phyloP scores from a whole-genome alignment of 92 coral and sea anemone species.

The Isaurus tuberculatus region DNA sequence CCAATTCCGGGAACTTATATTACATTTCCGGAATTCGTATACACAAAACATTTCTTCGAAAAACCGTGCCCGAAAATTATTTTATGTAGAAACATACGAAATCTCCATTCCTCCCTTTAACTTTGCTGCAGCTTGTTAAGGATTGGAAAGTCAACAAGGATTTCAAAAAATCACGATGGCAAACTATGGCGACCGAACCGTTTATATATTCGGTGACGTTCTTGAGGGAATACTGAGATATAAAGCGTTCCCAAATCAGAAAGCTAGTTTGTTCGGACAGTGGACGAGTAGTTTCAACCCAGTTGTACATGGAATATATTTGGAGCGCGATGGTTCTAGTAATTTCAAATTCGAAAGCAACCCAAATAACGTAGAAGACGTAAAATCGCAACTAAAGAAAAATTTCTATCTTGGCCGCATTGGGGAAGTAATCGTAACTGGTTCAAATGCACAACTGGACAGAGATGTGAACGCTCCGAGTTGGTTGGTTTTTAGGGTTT shows the following conservation, averaged over 20 bases:
- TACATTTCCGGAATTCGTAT: not conserved
- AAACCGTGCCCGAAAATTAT: not conserved
- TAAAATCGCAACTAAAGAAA: not conserved
- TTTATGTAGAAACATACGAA: not conserved
- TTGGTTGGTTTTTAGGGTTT: not conserved
- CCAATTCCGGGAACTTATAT: not conserved
- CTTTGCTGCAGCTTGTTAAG: not conserved
- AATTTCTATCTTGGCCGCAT: constrained; percentile 13
- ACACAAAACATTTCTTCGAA: not conserved
- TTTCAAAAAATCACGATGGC: not conserved
- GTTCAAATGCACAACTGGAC: not conserved
- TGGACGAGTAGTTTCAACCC: constrained; percentile 41
- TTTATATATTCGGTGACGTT: constrained; percentile 27
- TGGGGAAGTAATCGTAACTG: not conserved
- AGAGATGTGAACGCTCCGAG: not conserved
- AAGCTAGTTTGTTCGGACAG: constrained; percentile 23
- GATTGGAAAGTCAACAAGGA: not conserved
- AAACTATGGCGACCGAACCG: not conserved
- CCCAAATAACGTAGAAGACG: not conserved
- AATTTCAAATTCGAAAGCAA: constrained; percentile 5
- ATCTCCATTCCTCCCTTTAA: not conserved
- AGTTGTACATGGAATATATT: constrained; percentile 34
- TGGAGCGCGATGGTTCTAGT: not conserved
- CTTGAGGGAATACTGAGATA: not conserved
- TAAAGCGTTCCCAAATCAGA: not conserved